A percentile compares a stretch with the other conserved stretches of the same genome.
These are phyloP conservation scores for Cyprinodon brontotheroides DNA, from an alignment of 2,113 vertebrate species.

Conservation along the genomic window DNA sequence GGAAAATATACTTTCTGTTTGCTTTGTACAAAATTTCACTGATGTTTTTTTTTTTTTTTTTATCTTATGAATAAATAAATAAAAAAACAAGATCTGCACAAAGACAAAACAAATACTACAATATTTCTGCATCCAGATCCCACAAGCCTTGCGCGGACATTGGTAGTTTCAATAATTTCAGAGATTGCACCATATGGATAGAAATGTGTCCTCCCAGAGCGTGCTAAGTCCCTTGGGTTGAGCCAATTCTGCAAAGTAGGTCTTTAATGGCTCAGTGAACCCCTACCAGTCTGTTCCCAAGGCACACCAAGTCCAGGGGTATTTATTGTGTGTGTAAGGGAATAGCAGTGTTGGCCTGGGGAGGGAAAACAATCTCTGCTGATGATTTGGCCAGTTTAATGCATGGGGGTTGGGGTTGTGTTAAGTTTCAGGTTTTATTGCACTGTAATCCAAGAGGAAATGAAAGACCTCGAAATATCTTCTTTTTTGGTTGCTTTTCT, in stretches of 20 bases:
- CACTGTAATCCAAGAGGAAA: neutral
- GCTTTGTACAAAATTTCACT: too few relatives aligned
- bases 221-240: slow-evolving; percentile 51
- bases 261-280: slow-evolving; percentile 64
- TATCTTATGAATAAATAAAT: too few relatives aligned
- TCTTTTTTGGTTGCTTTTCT: slow-evolving; percentile 33
- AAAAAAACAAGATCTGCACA: neutral
- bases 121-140: slow-evolving; percentile 8
- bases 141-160: slow-evolving; percentile 31
- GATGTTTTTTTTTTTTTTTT: too few relatives aligned
- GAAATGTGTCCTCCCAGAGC: slow-evolving; percentile 48
- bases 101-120: slow-evolving; percentile 19
- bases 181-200: slow-evolving; percentile 57
- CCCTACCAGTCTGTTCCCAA: slow-evolving; percentile 60
- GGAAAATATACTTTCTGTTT: neutral
- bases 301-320: slow-evolving; percentile 54
- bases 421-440: slow-evolving; percentile 18
- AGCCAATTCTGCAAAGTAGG: slow-evolving; percentile 67
- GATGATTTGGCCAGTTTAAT: slow-evolving; percentile 25
- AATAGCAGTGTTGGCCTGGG: slow-evolving; percentile 3
- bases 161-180: slow-evolving; percentile 45
- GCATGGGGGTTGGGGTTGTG: neutral
- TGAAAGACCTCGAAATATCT: slow-evolving; percentile 7
- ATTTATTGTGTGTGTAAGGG: slow-evolving; percentile 47
- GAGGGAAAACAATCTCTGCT: slow-evolving; percentile 1